Evolutionary conservation across 2,797 vertebrate genomes (phyloP).

Genomic region (Petrocephalus sullivani): DNA sequence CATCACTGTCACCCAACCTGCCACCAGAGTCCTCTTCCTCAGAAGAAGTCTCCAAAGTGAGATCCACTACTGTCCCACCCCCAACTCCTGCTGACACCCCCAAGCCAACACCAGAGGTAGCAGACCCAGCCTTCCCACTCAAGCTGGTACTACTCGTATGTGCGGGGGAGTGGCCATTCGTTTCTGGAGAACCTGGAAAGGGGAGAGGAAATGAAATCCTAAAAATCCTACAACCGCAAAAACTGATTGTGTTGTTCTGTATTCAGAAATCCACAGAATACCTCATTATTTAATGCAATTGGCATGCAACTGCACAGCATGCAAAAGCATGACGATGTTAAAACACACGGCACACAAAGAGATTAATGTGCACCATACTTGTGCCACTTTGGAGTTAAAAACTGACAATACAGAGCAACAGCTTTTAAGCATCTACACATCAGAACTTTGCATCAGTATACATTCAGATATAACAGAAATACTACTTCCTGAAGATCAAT

Average conservation of each 20-base stretch:
- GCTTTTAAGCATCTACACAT: not conserved
- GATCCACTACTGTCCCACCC: slow-evolving; percentile 55
- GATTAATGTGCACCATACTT: not conserved
- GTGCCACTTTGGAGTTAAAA: not conserved
- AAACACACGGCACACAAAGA: not conserved
- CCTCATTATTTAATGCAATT: not conserved
- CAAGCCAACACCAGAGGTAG: slow-evolving; percentile 50
- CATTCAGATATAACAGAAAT: not conserved
- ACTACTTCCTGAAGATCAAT: not conserved
- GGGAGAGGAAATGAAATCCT: not conserved
- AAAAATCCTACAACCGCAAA: not conserved
- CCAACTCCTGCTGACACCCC: slow-evolving; percentile 36
- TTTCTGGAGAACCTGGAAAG: slow-evolving; percentile 74
- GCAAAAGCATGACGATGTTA: not conserved
- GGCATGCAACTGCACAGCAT: not conserved
- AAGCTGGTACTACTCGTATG: slow-evolving; percentile 63
- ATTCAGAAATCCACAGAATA: not conserved
- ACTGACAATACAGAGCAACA: not conserved
- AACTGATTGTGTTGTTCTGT: not conserved
- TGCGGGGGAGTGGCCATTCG: slow-evolving; percentile 74
- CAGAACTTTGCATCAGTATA: not conserved
- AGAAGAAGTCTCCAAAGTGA: slow-evolving; percentile 74
- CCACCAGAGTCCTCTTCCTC: slow-evolving; percentile 67
- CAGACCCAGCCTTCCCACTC: slow-evolving; percentile 71
- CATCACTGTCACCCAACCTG: slow-evolving; percentile 84